Evolutionary conservation across 2,113 vertebrate species (phyloP), one percentile per base, ranked within the genome.

Genomic region (Nannospalax galili): DNA sequence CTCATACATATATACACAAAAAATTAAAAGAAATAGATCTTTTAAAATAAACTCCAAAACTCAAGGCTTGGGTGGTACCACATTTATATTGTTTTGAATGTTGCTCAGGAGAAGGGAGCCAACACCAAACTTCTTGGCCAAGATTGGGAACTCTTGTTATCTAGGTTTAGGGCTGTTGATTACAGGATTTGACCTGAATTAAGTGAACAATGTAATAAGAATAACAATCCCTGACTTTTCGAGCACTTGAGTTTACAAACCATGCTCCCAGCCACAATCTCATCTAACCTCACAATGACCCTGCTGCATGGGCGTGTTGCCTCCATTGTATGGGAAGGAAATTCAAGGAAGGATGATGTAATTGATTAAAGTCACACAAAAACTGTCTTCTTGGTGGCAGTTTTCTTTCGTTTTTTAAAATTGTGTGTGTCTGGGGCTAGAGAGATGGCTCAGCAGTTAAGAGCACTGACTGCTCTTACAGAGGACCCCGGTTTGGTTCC

Each of bases 151-250:
- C 58, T 65, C 90, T 86, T 62, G 58, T 94, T 96, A 94, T 96
- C 91, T 60, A 78, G 48, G 60, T 94, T 86, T 48, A 30, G 70
- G 82, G 58, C 86, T 22, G 42, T 89, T 96, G 92, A 96, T 96
- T 65, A 97, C 96, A 96, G 97, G 97, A 96, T 97, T 65, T 97
- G 95, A 89, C 97, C 94, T 80, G 86, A 91, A 69, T 86, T 82
- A 74, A 92, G 87, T 37, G 42, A 97, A 96, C 96, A 97, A 97
- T 97, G 94, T 32, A 88, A 45, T 74, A 94, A 94, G 82, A 93
- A 93, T 88, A 97, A 96, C 96, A 96, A 78, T 65, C 80, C 48
- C 74, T 93, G 93, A 80, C 89, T 95, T 96, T 67, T 91, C 84
- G 40, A 60, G 52, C 28, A 11, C 75, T 0, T 62, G 30, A 16